These are phyloP conservation scores for Etia nguti DNA, from an alignment of 2,113 vertebrate species.

Conservation along the genomic window DNA sequence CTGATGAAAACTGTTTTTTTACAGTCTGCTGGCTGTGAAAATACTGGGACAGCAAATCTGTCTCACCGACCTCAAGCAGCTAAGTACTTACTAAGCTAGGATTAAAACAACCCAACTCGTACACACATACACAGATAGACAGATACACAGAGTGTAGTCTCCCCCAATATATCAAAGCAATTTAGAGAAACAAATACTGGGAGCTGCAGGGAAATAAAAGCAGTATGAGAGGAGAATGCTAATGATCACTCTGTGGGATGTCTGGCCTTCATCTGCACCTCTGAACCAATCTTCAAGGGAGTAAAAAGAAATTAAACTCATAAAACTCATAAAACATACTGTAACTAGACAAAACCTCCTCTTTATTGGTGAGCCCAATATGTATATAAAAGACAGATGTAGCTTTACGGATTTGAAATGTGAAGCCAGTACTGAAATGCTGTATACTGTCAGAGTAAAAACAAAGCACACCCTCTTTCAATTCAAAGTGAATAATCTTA, in stretches of 20 bases:
- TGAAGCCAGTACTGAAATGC: not conserved
- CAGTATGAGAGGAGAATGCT: constrained; percentile 1
- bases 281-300: not conserved
- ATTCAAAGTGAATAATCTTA: too few species aligned
- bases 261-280: not conserved
- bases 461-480: too few species aligned
- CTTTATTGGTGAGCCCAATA: not conserved
- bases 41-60: not conserved
- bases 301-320: not conserved
- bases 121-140: not conserved
- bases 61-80: not conserved
- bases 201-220: constrained; percentile 17
- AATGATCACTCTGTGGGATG: not conserved
- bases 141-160: not conserved
- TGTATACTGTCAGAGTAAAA: too few species aligned
- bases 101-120: not conserved
- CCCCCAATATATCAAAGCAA: constrained; percentile 3
- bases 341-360: not conserved
- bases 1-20: not conserved
- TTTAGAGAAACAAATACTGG: not conserved
- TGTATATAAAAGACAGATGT: not conserved
- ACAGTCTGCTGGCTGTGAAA: not conserved
- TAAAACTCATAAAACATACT: not conserved
- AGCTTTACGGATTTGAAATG: not conserved
- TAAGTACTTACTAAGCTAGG: not conserved